Percentiles rank a stretch among this genome's conserved stretches.
These are phyloP conservation scores for Itoplectis maculator DNA, from an alignment of 2,888 invertebrate genomes.

Conservation along the genomic window DNA sequence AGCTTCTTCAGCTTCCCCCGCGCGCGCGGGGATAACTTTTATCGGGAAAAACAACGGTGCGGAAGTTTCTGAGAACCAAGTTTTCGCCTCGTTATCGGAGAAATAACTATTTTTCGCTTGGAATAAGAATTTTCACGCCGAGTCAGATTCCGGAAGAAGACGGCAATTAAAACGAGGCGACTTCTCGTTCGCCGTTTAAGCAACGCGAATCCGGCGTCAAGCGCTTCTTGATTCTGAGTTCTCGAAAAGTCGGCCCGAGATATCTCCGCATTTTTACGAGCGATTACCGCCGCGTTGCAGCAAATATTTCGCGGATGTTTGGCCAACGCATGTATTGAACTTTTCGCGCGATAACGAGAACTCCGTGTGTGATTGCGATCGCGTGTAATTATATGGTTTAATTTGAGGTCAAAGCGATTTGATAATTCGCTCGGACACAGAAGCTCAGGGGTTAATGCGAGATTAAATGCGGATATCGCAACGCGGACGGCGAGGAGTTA, in stretches of 20 bases:
- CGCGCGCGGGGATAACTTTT: constrained; percentile 46
- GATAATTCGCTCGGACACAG: background rate
- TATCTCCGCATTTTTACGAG: too few species aligned
- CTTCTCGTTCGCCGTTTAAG: background rate
- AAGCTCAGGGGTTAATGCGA: constrained; percentile 26
- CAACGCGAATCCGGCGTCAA: too few species aligned
- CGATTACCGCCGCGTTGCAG: too few species aligned
- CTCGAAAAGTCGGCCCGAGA: too few species aligned
- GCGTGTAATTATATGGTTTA: background rate
- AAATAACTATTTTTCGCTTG: constrained; percentile 1
- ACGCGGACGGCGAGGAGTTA: constrained; percentile 20
- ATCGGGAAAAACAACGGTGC: constrained; percentile 27
- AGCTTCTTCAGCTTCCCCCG: constrained; percentile 18
- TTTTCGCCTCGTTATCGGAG: constrained; percentile 24
- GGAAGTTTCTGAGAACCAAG: constrained; percentile 39
- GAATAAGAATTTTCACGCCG: background rate
- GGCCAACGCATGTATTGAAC: too few species aligned
- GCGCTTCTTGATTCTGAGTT: too few species aligned
- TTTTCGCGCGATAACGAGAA: too few species aligned
- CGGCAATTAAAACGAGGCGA: constrained; percentile 40
- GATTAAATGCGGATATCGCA: constrained; percentile 51
- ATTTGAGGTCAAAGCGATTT: background rate
- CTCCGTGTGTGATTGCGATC: background rate
- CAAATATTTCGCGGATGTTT: too few species aligned
- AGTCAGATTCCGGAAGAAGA: constrained; percentile 45